Evolutionary conservation across 2,888 invertebrate genomes (phyloP), one percentile per base, ranked within the genome.

Genomic region (Sphecodes monilicornis): DNA sequence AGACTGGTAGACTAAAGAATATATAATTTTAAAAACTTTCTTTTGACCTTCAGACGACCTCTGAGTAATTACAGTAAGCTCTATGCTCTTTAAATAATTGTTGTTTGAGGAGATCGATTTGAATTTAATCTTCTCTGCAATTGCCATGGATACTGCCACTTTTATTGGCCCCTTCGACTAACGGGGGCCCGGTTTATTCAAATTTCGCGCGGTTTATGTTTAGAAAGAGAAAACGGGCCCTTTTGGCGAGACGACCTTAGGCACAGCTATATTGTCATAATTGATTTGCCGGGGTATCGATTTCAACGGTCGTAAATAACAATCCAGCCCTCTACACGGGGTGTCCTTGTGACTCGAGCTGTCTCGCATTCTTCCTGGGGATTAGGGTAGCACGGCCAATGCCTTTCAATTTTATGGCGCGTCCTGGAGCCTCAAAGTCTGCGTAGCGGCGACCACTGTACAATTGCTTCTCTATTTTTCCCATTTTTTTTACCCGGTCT

Each of bases 271-370:
- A 91, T 92, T 92, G 91, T 91, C 93, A 91, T 93, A 93, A 93
- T 93, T 93, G 92, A 92, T 91, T 90, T 87, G 84, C 88, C 74
- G 90, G 36, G 88, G 90, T 93, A 94, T 94, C 94, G 93, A 93
- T 94, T 94, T 94, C 94, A 93, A 87, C 82, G 88, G 90, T 91
- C 92, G 90, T 94, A 93, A 94, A 94, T 93, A 93, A 93, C 89
- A 89, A 90, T 88, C 85, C 85, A 82, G 76, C 88, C 80, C 85
- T 85, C 90, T 71, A 86, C 86, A 90, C 90, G 90, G 89, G 89
- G 86, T 82, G 89, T 86, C 92, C 84, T 86, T 88, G 86, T 88
- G 82, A 86, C 81, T 87, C 83, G 80, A 85, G 86, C 86, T 86
- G 89, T 88, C 88, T 88, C 86, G 87, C 87, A 86, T 90, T 89